Conservation (phyloP, 2,797 vertebrate genomes). For the Callimico goeldii region DNA sequence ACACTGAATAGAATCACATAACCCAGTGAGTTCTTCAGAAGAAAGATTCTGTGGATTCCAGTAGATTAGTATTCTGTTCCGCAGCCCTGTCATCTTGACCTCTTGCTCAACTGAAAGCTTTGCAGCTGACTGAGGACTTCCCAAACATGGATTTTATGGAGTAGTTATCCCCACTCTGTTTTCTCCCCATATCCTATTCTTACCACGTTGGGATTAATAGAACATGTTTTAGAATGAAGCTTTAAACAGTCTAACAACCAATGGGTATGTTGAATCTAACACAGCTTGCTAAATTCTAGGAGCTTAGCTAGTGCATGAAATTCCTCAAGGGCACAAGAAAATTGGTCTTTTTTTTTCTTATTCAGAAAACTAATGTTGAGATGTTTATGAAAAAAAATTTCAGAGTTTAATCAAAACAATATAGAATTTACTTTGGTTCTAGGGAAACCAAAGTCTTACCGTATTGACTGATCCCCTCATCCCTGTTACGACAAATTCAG, state of each 20-base stretch:
- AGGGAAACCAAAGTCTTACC: neutral
- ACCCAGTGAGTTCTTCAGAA: conserved; percentile 47
- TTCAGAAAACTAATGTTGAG: neutral
- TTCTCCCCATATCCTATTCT: neutral
- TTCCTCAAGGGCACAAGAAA: neutral
- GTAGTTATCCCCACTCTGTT: neutral
- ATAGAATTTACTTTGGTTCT: conserved; percentile 23
- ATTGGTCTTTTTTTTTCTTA: neutral
- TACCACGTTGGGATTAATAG: neutral
- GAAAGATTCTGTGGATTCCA: conserved; percentile 26
- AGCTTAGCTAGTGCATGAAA: neutral
- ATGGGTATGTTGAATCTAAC: neutral
- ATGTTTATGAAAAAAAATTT: neutral
- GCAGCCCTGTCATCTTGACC: conserved; percentile 41
- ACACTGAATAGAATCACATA: conserved; percentile 65
- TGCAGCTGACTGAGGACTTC: conserved; percentile 66
- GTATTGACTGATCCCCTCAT: neutral
- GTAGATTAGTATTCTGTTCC: conserved; percentile 37
- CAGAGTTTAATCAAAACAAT: conserved; percentile 9
- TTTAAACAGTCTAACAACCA: neutral
- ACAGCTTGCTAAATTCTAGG: neutral
- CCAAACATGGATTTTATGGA: neutral
- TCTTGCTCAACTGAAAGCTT: neutral
- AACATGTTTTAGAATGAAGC: neutral
- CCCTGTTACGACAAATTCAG: neutral